Evolutionary conservation across 2,113 vertebrate species (phyloP), one percentile per base, ranked within the genome.

Genomic region (Limnothrissa miodon): DNA sequence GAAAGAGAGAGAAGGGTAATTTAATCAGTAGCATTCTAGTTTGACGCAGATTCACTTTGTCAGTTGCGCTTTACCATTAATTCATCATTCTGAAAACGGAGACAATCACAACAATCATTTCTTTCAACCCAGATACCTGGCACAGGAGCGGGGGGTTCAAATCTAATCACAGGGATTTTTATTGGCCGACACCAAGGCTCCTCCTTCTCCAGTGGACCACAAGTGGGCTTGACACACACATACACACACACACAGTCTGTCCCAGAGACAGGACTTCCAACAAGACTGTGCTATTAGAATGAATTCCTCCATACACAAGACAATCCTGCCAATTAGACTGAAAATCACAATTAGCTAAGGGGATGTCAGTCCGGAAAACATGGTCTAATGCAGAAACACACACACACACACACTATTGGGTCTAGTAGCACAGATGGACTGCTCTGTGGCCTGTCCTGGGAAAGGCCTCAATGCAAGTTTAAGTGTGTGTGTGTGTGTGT

Each of bases 1-100:
- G 11, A 33, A 29, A 74, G 13, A 36, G 33, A 74, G 25, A 19
- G 66, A 13, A 78, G 82, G 82, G 87, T 93, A 93, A 93, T 93
- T 93, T 85, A 91, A 93, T 94, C 90, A 91, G 90, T 81, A 45
- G 84, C 83, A 86, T 86, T 90, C 84, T 84, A 83, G 89, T 79
- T 87, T 93, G 90, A 93, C 83, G 90, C 90, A 93, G 91, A 93
- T 93, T 92, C 88, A 87, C 89, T 92, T 89, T 90, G 92, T 93
- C 92, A 93, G 90, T 83, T 87, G 86, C 85, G 88, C 88, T 88
- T 92, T 89, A 92, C 87, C 88, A 86, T 89, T 93, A 91, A 93
- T 91, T 93, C 83, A 91, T 92, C 91, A 90, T 92, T 89, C 83
- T 84, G 87, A 91, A 93, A 93, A 92, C 85, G 85, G 89, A 92